Conservation (phyloP, 2,797 vertebrate species). For the Cryptoblepharus egeriae region DNA sequence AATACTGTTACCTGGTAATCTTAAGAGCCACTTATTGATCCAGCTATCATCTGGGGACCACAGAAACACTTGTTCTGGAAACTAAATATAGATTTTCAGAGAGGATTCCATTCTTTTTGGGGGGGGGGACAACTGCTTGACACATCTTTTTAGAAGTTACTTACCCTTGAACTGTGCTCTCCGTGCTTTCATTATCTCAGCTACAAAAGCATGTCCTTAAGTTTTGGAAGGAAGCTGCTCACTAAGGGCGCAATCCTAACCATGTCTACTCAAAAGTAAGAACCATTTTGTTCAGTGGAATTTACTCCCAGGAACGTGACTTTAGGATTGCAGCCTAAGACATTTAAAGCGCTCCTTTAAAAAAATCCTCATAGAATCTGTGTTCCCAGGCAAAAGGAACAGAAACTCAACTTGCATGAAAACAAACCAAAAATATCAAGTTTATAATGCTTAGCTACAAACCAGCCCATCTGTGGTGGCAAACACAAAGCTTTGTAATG, state of each 20-base stretch:
- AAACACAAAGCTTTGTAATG: constrained; percentile 4
- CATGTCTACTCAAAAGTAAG: too few relatives aligned
- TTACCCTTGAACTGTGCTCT: constrained; percentile 25
- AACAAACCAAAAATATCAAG: rapidly evolving
- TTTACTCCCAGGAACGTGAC: too few relatives aligned
- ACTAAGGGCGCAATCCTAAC: too few relatives aligned
- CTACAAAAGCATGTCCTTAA: constrained; percentile 16
- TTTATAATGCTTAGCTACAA: neutral
- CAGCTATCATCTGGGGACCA: neutral
- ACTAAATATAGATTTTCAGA: constrained; percentile 10
- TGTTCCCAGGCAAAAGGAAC: neutral
- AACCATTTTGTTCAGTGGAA: too few relatives aligned
- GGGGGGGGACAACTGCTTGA: neutral
- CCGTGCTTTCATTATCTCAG: constrained; percentile 23
- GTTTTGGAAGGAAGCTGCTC: constrained; percentile 28
- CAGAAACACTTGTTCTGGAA: neutral
- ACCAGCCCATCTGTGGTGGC: neutral
- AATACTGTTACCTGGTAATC: constrained; percentile 15
- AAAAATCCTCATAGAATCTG: neutral
- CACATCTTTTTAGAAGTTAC: constrained; percentile 30
- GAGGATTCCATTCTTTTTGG: constrained; percentile 11
- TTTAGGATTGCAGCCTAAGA: too few relatives aligned
- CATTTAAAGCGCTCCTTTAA: constrained; percentile 6
- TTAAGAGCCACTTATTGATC: constrained; percentile 28
- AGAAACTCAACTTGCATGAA: neutral